Evolutionary conservation across 2,113 vertebrate genomes (phyloP), one percentile per base, ranked within the genome.

Genomic region (Atractosteus spatula): DNA sequence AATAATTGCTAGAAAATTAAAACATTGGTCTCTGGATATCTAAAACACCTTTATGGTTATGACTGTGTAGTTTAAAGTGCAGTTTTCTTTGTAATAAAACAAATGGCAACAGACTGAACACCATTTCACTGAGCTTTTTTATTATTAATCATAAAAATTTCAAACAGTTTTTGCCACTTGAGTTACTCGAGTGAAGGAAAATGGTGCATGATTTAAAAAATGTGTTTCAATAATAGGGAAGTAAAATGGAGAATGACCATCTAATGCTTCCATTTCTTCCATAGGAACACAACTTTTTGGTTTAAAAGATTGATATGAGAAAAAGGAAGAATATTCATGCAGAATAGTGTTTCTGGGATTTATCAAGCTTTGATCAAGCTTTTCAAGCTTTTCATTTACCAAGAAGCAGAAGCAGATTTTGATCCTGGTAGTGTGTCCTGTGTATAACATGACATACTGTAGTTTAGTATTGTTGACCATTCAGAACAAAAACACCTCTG

Each of bases 241-340:
- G 84, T 73, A 79, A 87, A 87, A 88, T 88, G 82, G 62, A 81
- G 87, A 79, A 81, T 79, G 88, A 85, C 88, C 83, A 84, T 66
- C 70, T 72, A 68, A 76, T 84, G 86, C 89, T 87, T 88, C 80
- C 73, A 73, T 66, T 78, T 76, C 55, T 78, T 80, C 70, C 82
- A 84, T 72, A 76, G 84, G 91, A 91, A 82, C 86, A 82, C 83
- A 83, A 81, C 79, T 84, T 80, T 63, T 87, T 87, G 87, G 86
- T 87, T 85, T 66, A 78, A 87, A 76, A 89, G 89, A 86, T 85
- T 91, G 91, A 90, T 89, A 71, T 82, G 81, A 82, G 84, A 85
- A 77, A 59, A 59, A 14, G 13, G 13, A 51, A 51, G 47, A 29
- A 29, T 29, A 29, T 29, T 51, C 47, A 7, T 51, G 47, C 47